phyloP scores from a whole-genome alignment of 1,140 invertebrate species.

The Colletes gigas region DNA sequence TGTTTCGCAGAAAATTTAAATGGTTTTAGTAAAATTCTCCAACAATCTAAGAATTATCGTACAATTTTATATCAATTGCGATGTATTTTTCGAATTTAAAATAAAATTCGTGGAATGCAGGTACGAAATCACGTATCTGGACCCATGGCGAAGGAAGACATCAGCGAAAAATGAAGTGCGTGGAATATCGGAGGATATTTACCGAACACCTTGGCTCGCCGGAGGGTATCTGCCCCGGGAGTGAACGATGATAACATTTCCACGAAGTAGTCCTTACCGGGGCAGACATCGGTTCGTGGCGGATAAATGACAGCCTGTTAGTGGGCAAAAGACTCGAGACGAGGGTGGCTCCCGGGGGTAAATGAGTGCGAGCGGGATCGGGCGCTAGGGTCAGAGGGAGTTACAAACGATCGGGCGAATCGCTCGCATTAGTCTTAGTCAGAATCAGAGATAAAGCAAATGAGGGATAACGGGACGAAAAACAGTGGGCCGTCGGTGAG shows the following conservation, averaged over 20 bases:
- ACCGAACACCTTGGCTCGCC: not conserved
- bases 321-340: conserved; percentile 61
- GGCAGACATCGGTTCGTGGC: conserved; percentile 55
- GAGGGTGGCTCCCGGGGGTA: conserved; percentile 55
- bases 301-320: conserved; percentile 69
- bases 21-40: too few species aligned
- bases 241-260: conserved; percentile 49
- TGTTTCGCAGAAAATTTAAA: too few species aligned
- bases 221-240: not conserved
- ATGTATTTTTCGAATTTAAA: too few species aligned
- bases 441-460: conserved; percentile 77
- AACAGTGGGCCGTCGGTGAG: conserved; percentile 53
- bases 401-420: conserved; percentile 76
- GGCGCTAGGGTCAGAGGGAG: conserved; percentile 55
- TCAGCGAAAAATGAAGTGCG: too few species aligned
- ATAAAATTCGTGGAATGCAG: too few species aligned
- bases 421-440: conserved; percentile 75
- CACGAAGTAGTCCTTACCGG: conserved; percentile 52
- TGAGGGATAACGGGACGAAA: conserved; percentile 67
- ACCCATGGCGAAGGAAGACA: too few species aligned
- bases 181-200: not conserved
- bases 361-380: conserved; percentile 53
- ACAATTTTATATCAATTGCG: too few species aligned
- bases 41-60: too few species aligned
- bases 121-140: too few species aligned